Evolutionary conservation across 2,113 vertebrate species (phyloP).

Genomic region (Struthio camelus): DNA sequence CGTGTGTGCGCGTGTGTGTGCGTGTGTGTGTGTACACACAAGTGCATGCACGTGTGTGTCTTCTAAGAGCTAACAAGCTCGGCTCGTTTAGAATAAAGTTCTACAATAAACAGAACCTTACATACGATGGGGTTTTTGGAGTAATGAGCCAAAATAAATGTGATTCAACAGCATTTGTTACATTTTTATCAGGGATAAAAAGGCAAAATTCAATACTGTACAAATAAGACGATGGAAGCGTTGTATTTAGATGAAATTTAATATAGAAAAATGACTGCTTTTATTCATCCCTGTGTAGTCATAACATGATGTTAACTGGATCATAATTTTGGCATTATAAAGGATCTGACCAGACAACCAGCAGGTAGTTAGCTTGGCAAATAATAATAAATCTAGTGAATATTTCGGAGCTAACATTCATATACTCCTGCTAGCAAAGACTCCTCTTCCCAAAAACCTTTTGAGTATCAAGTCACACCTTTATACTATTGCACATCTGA

Average conservation of each 20-base stretch:
- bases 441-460: neutral
- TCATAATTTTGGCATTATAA: slow-evolving; percentile 15
- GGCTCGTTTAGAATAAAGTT: neutral
- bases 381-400: neutral
- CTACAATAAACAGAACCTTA: neutral
- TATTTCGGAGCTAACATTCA: slow-evolving; percentile 2
- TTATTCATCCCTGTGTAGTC: slow-evolving; percentile 25
- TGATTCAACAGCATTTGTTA: neutral
- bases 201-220: neutral
- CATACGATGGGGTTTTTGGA: neutral
- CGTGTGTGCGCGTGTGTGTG: neutral
- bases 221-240: neutral
- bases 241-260: slow-evolving; percentile 15
- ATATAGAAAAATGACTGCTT: neutral
- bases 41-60: neutral
- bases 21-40: neutral
- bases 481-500: neutral
- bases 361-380: slow-evolving; percentile 17
- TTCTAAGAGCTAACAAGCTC: neutral
- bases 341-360: slow-evolving; percentile 15
- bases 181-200: neutral
- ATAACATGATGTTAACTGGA: slow-evolving; percentile 24
- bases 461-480: neutral
- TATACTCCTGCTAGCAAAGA: neutral
- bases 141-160: neutral